These are phyloP conservation scores for Protonibea diacanthus DNA, from an alignment of 2,797 vertebrate species.

Conservation along the genomic window DNA sequence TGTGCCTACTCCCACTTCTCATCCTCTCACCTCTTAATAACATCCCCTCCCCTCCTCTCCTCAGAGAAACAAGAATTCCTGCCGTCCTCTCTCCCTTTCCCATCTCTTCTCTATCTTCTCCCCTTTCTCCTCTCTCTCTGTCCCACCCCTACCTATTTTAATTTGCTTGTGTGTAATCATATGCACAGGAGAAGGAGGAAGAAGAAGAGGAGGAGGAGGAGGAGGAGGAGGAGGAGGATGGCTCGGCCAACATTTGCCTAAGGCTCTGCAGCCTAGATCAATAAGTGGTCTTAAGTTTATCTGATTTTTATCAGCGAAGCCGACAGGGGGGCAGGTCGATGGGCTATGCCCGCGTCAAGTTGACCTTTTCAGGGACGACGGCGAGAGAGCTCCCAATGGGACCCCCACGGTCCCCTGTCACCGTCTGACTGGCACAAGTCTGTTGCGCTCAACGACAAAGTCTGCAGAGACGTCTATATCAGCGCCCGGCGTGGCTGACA, in stretches of 20 bases:
- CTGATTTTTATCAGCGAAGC: constrained; percentile 99
- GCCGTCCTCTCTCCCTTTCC: constrained; percentile 25
- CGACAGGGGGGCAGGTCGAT: constrained; percentile 98
- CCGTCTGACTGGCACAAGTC: constrained; percentile 99
- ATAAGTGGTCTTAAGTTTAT: constrained; percentile 99
- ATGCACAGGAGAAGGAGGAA: constrained; percentile 77
- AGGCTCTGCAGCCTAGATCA: constrained; percentile 90
- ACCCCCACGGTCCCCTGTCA: constrained; percentile 94
- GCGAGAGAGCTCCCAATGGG: constrained; percentile 90
- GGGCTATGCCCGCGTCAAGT: constrained; percentile 98
- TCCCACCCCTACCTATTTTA: constrained; percentile 49
- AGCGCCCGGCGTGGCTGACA: constrained; percentile 94
- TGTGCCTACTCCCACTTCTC: constrained; percentile 71
- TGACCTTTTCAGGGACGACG: constrained; percentile 99
- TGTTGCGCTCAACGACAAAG: constrained; percentile 99
- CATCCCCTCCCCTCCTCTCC: constrained; percentile 45
- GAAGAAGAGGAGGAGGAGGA: constrained; percentile 81
- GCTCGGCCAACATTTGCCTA: constrained; percentile 98
- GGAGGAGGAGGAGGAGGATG: constrained; percentile 85
- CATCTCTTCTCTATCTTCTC: constrained; percentile 13
- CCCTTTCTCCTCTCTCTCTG: constrained; percentile 23
- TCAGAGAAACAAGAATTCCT: constrained; percentile 54
- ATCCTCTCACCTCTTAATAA: constrained; percentile 77
- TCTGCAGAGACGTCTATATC: constrained; percentile 99
- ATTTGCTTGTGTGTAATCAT: constrained; percentile 82